Evolutionary conservation across 2,888 invertebrate species (phyloP).

Genomic region (Eupithecia insigniata): DNA sequence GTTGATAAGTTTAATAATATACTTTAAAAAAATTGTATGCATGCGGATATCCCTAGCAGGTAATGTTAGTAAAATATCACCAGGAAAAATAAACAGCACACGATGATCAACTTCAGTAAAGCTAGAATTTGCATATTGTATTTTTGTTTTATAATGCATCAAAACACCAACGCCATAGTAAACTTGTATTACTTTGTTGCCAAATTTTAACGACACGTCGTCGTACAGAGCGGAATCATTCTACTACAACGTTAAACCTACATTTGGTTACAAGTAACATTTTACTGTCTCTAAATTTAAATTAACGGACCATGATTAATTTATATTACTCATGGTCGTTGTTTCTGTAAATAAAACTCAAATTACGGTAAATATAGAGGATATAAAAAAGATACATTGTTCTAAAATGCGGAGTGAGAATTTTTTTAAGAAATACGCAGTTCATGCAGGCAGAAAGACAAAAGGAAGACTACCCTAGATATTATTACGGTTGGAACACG

Average conservation of each 20-base stretch:
- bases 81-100: not conserved
- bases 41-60: no score
- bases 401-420: conserved; percentile 1
- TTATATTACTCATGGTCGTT: conserved; percentile 11
- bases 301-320: conserved; percentile 14
- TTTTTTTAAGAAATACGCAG: not conserved
- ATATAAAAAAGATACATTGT: conserved; percentile 3
- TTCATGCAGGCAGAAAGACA: not conserved
- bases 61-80: not conserved
- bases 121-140: not conserved
- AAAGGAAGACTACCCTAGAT: not conserved
- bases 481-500: conserved; percentile 12
- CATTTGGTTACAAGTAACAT: conserved; percentile 20
- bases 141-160: conserved; percentile 13
- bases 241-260: conserved; percentile 29
- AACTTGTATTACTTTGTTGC: conserved; percentile 37
- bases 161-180: conserved; percentile 12
- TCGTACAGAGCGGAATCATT: conserved; percentile 26
- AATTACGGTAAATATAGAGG: not conserved
- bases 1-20: no score
- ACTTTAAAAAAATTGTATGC: no score
- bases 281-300: conserved; percentile 20
- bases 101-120: not conserved
- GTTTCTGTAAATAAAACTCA: conserved; percentile 7
- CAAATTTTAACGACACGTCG: conserved; percentile 35